Percentiles rank a stretch among this genome's conserved stretches.
phyloP scores from a whole-genome alignment of 2,888 invertebrate genomes.

The Pristionchus maxplancki region DNA sequence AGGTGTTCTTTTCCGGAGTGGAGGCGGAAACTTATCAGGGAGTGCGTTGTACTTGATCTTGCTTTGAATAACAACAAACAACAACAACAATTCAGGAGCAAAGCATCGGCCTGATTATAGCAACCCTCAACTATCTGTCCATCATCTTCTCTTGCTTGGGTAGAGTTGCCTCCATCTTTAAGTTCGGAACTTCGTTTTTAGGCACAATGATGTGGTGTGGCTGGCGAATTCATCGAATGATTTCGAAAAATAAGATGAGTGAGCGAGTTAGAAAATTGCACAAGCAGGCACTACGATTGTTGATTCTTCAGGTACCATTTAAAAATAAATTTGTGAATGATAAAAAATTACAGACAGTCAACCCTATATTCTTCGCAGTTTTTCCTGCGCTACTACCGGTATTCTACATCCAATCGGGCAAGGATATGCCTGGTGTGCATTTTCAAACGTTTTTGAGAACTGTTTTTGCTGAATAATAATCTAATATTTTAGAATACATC shows the following conservation, averaged over 20 bases:
- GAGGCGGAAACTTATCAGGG: background rate
- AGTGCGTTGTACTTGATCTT: background rate
- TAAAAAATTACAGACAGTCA: background rate
- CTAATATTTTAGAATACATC: background rate
- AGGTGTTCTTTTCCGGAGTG: background rate
- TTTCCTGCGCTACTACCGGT: background rate
- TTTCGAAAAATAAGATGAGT: background rate
- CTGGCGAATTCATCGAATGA: background rate
- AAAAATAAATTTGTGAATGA: no score
- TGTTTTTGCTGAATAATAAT: background rate
- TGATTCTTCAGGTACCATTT: background rate
- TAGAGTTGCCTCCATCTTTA: background rate
- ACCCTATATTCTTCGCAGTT: background rate
- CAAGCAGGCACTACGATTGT: background rate
- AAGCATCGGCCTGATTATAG: background rate
- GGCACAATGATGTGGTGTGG: background rate
- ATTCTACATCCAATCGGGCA: background rate
- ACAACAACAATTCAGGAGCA: background rate
- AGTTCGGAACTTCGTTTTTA: background rate
- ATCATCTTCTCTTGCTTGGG: constrained; percentile 5
- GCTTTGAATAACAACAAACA: background rate
- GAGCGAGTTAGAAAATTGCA: background rate
- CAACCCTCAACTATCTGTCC: background rate
- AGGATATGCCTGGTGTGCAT: background rate
- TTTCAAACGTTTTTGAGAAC: no score